phyloP scores from a whole-genome alignment of 2,888 invertebrate species.

The Cantharis lateralis region DNA sequence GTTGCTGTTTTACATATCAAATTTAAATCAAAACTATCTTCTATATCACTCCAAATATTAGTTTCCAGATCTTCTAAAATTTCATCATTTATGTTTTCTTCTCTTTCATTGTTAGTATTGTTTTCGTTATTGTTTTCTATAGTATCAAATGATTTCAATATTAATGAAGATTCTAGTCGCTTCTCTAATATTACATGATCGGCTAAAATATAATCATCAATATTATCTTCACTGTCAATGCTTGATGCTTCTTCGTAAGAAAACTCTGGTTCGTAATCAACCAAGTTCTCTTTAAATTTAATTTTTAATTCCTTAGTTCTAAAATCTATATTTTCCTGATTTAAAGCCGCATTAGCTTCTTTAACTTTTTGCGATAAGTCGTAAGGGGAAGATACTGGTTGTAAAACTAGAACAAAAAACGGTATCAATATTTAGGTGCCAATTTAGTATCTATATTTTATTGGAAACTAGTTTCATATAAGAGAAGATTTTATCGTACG shows the following conservation, averaged over 20 bases:
- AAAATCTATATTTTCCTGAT: slow-evolving; percentile 44
- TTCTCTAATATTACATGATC: slow-evolving; percentile 14
- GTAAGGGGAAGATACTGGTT: slow-evolving; percentile 60
- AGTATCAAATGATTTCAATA: slow-evolving; percentile 32
- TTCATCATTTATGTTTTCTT: slow-evolving; percentile 35
- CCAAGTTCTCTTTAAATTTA: slow-evolving; percentile 57
- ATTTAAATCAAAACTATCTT: slow-evolving; percentile 6
- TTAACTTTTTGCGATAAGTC: slow-evolving; percentile 61
- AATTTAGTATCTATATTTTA: too few relatives aligned
- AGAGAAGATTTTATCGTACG: too few relatives aligned
- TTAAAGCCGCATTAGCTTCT: slow-evolving; percentile 59
- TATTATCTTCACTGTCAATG: slow-evolving; percentile 51
- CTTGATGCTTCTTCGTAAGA: slow-evolving; percentile 54
- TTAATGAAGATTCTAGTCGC: slow-evolving; percentile 14
- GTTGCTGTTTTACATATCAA: slow-evolving; percentile 4
- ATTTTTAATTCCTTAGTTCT: slow-evolving; percentile 51
- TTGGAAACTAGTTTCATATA: too few relatives aligned
- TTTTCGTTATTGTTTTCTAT: slow-evolving; percentile 28
- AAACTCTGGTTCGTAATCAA: slow-evolving; percentile 58
- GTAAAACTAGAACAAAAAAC: slow-evolving; percentile 49
- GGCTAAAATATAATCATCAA: slow-evolving; percentile 31
- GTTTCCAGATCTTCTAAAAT: slow-evolving; percentile 21
- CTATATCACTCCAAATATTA: neutral
- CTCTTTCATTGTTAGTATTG: slow-evolving; percentile 41
- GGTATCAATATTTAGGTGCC: neutral